A percentile compares a stretch with the other conserved stretches of the same genome.
Conservation (phyloP, 2,888 invertebrate species). For the Drosophila anomelani region DNA sequence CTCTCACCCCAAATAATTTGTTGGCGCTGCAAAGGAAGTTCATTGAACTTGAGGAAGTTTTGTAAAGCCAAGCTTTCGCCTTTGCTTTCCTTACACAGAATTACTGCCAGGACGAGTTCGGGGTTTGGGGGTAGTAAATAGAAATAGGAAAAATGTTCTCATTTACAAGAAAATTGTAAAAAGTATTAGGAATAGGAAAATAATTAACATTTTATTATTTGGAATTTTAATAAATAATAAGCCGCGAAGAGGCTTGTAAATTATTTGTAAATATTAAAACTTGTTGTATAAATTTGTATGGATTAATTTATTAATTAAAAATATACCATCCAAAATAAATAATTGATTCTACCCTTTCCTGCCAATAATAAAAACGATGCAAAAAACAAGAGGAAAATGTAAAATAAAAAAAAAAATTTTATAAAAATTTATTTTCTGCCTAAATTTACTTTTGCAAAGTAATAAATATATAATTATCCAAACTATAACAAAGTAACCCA, state of each 20-base stretch:
- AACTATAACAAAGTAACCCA: neutral
- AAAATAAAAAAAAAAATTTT: neutral
- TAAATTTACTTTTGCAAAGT: neutral
- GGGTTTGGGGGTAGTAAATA: neutral
- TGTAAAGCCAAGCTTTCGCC: conserved; percentile 40
- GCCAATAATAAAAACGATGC: neutral
- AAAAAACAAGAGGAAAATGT: neutral
- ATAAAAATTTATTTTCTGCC: neutral
- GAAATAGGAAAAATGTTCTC: neutral
- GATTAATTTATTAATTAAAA: too few species aligned
- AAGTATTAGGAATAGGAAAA: too few species aligned
- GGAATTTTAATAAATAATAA: neutral
- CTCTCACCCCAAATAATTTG: conserved; percentile 20
- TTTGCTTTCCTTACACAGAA: conserved; percentile 12
- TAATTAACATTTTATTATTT: neutral
- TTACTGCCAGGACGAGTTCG: conserved; percentile 19
- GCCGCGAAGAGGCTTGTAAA: neutral
- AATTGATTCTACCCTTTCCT: neutral
- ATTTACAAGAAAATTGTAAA: neutral
- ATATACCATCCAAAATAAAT: neutral
- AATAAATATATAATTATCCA: neutral
- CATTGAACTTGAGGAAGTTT: conserved; percentile 61
- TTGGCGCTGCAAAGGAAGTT: conserved; percentile 66
- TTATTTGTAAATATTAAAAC: neutral
- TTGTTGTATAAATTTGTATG: too few species aligned